These are phyloP conservation scores for Heliopora coerulea DNA, from an alignment of 92 coral and sea anemone genomes.

Conservation along the genomic window DNA sequence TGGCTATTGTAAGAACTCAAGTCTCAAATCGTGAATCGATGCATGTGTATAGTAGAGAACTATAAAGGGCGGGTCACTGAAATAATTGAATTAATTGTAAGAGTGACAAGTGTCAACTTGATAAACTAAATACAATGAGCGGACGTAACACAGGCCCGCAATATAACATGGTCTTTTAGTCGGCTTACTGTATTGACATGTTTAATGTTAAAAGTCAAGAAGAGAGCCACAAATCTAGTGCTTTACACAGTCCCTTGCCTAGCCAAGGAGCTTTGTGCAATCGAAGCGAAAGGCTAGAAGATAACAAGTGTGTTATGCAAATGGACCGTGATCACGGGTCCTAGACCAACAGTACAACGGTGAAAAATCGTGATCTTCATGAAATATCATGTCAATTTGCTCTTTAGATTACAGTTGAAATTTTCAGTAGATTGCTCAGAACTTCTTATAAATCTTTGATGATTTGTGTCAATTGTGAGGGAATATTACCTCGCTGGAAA, in stretches of 20 bases:
- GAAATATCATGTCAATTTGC: slow-evolving; percentile 21
- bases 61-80: neutral
- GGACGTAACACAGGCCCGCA: slow-evolving; percentile 1
- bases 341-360: slow-evolving; percentile 14
- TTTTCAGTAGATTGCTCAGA: slow-evolving; percentile 24
- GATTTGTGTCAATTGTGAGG: slow-evolving; percentile 10
- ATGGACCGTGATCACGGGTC: slow-evolving; percentile 27
- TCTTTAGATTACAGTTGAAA: slow-evolving; percentile 22
- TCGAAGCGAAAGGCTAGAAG: neutral
- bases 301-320: slow-evolving; percentile 6
- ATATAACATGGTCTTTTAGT: neutral
- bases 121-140: neutral
- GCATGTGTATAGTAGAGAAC: neutral
- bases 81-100: neutral
- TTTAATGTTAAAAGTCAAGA: slow-evolving; percentile 6
- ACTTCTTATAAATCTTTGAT: slow-evolving; percentile 7
- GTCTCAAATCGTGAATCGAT: neutral
- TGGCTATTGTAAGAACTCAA: neutral
- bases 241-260: slow-evolving; percentile 28
- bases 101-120: neutral
- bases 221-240: neutral
- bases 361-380: slow-evolving; percentile 20
- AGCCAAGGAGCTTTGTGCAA: slow-evolving; percentile 15
- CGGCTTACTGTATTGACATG: slow-evolving; percentile 8
- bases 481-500: slow-evolving; percentile 2